These are phyloP conservation scores for Plusia festucae DNA, from an alignment of 2,888 invertebrate genomes.

Conservation along the genomic window DNA sequence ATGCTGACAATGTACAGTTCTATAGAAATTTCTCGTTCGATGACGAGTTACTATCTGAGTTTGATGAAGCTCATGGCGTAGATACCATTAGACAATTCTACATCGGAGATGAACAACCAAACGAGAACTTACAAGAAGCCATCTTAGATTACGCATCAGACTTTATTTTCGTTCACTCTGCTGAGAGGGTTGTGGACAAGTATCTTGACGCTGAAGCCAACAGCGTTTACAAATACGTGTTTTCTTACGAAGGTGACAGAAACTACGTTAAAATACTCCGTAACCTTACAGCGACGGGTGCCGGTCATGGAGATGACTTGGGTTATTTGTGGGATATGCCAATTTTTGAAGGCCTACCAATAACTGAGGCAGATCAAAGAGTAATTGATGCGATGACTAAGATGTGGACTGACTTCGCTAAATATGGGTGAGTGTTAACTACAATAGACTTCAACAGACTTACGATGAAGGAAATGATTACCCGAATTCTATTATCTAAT, in stretches of 20 bases:
- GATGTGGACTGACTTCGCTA: constrained; percentile 81
- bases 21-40: constrained; percentile 32
- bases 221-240: constrained; percentile 72
- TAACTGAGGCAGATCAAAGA: constrained; percentile 63
- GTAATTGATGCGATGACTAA: constrained; percentile 72
- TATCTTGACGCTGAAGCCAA: constrained; percentile 60
- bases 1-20: constrained; percentile 12
- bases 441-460: no score
- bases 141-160: constrained; percentile 72
- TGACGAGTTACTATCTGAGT: constrained; percentile 53
- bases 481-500: no score
- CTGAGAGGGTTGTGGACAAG: constrained; percentile 64
- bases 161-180: constrained; percentile 66
- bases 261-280: constrained; percentile 52
- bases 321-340: constrained; percentile 70
- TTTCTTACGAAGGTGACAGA: constrained; percentile 59
- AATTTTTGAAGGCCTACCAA: constrained; percentile 24
- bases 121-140: constrained; percentile 44
- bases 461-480: no score
- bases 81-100: constrained; percentile 65
- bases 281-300: constrained; percentile 39
- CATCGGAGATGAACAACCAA: constrained; percentile 65
- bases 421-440: constrained; percentile 74
- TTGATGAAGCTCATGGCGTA: constrained; percentile 54
- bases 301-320: constrained; percentile 72